Percentiles rank a stretch among this genome's conserved stretches.
phyloP scores from a whole-genome alignment of 2,113 vertebrate genomes.

The Lepisosteus osseus region DNA sequence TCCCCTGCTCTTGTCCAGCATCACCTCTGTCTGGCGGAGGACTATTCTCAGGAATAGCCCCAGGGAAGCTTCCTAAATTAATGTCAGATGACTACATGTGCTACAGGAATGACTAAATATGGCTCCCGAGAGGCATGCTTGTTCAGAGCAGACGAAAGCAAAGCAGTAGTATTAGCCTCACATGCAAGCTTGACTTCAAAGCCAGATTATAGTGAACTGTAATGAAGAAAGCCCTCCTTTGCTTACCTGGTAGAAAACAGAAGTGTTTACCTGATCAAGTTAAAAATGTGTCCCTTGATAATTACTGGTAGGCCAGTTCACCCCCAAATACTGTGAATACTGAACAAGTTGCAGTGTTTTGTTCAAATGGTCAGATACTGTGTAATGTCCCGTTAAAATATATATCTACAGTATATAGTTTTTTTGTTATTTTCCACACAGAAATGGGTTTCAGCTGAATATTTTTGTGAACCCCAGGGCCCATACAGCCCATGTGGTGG shows the following conservation, averaged over 20 bases:
- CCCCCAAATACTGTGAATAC: too few relatives aligned
- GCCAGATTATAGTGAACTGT: background rate
- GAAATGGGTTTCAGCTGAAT: too few relatives aligned
- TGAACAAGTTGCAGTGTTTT: too few relatives aligned
- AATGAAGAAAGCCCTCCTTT: conserved; percentile 6
- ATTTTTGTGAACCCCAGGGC: too few relatives aligned
- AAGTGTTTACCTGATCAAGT: conserved; percentile 11
- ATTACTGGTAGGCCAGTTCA: too few relatives aligned
- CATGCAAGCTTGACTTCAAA: background rate
- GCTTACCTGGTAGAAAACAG: background rate
- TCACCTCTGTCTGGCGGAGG: background rate
- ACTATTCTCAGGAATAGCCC: conserved; percentile 6
- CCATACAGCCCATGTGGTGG: too few relatives aligned
- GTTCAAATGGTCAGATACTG: too few relatives aligned
- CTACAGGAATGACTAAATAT: conserved; percentile 10
- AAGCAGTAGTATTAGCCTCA: background rate
- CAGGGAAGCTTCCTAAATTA: conserved; percentile 12
- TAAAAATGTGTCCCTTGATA: background rate
- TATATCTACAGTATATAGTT: too few relatives aligned
- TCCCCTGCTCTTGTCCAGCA: background rate
- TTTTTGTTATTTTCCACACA: too few relatives aligned
- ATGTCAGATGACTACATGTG: conserved; percentile 23
- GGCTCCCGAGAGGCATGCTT: background rate
- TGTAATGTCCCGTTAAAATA: too few relatives aligned
- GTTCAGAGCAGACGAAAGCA: background rate